Evolutionary conservation across 64 coral and sea anemone genomes (phyloP), one percentile per base, ranked within the genome.

Genomic region (Actinia equina): DNA sequence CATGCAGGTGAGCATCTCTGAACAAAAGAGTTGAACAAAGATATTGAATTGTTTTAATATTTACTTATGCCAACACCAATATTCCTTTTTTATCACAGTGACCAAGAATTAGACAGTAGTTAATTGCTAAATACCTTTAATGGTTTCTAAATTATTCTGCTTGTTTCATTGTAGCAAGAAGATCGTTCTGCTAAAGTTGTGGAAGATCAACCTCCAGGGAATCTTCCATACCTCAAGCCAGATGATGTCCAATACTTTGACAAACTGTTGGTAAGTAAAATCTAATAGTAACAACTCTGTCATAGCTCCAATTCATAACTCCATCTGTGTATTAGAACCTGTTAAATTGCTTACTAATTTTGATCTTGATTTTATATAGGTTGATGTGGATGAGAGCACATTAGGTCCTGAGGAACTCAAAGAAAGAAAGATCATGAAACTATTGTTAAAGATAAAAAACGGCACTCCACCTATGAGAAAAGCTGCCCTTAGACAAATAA

Each of bases 241-340:
- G 97, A 99, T 89, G 97, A 99, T 92, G 97, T 99, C 15, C 97
- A 99, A 52, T 99, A 99, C 93, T 99, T 99, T 84, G 97, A 99
- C 83, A 99, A 99, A 62, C 83, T 99, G 22, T 59, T 99, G 90
- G 97, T 99, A 88, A 93, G 97, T 15, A 57, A 57, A 2, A 57
- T 57, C 11, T 57, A 12, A 11, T 57, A 57, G 55, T 57, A 49
- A 49, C 46, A 49, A 49, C 55, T 57, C 55, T 5, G 55, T 13
- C 55, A 16, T 57, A 57, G 6, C 46, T 49, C 0, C 46, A 49
- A 49, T 49, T 49, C 46, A 49, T 49, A 57, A 57, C 15, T 57
- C 11, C 11, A 57, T 16, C 6, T 57, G 55, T 57, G 11, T 57
- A 16, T 12, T 16, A 12, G 0, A 57, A 65, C 12, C 18, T 22